These are phyloP conservation scores for Pseudonaja textilis DNA, from an alignment of 2,113 vertebrate species.

Conservation along the genomic window DNA sequence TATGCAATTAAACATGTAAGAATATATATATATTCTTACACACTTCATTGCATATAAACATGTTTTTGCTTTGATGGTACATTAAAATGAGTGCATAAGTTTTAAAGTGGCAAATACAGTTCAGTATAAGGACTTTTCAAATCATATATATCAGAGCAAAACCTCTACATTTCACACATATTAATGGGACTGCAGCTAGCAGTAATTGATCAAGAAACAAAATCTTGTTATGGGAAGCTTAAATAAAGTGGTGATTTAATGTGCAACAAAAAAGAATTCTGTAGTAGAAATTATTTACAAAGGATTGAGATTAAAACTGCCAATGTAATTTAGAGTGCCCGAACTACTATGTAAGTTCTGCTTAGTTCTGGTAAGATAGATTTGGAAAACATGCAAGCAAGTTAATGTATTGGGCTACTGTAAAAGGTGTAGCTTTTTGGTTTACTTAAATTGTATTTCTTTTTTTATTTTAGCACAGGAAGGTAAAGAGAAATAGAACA, in stretches of 20 bases:
- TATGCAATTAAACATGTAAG: too few species aligned
- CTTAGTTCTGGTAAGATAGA: not conserved
- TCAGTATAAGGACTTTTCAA: not conserved
- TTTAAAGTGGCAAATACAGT: not conserved
- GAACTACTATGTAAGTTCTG: not conserved
- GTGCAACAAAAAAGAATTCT: not conserved
- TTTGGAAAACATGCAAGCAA: not conserved
- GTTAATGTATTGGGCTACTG: not conserved
- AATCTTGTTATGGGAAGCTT: not conserved
- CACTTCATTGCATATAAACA: not conserved
- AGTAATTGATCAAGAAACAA: not conserved
- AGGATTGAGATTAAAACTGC: not conserved
- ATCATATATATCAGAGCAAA: not conserved
- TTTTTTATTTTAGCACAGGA: not conserved
- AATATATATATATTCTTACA: not conserved
- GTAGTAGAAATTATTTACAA: not conserved
- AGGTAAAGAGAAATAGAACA: not conserved
- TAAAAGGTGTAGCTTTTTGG: not conserved
- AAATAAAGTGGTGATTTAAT: not conserved
- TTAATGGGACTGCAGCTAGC: not conserved
- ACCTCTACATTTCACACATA: not conserved
- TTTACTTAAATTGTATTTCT: not conserved
- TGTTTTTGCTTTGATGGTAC: not conserved
- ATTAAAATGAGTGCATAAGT: not conserved
- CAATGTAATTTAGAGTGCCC: not conserved